Evolutionary conservation across 2,797 vertebrate species (phyloP), one percentile per base, ranked within the genome.

Genomic region (Sphaeramia orbicularis): DNA sequence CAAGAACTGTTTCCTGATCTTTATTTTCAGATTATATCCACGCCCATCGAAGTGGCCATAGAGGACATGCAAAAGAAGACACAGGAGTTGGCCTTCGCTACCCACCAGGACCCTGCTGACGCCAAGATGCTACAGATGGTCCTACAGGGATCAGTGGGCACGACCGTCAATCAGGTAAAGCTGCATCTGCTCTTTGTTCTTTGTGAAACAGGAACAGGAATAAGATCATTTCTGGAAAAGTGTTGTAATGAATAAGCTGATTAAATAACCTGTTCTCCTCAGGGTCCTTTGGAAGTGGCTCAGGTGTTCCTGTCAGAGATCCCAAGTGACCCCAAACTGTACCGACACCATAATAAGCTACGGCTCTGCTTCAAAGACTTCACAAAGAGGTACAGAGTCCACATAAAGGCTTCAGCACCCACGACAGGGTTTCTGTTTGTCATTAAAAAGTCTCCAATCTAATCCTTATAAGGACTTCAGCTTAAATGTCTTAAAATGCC

Each of bases 1-100:
- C 10, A 13, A 60, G 47, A 43, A 11, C 0, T 6, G 18, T 10
- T 1, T 9, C 58, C 1, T 65, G 35, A 16, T 11, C 3, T 0
- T 67, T 30, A 1, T 41, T 53, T 59, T 14, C 70, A 99, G 98
- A 95, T 99, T 63, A 99, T 99, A 88, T 93, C 97, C 90, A 99
- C 96, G 0, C 98, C 98, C 66, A 98, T 99, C 12, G 98, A 99
- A 92, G 98, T 99, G 38, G 98, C 98, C 10, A 99, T 99, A 30
- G 98, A 99, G 86, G 98, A 99, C 86, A 99, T 99, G 98, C 98
- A 99, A 89, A 99, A 99, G 88, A 99, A 99, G 92, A 99, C 98
- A 2, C 97, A 99, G 79, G 98, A 99, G 81, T 43, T 99, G 75
- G 98, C 98, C 40, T 99, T 99, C 60, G 98, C 98, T 61, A 99